Evolutionary conservation across 2,797 vertebrate species (phyloP), one percentile per base, ranked within the genome.

Genomic region (Phyllotis vaccarum): DNA sequence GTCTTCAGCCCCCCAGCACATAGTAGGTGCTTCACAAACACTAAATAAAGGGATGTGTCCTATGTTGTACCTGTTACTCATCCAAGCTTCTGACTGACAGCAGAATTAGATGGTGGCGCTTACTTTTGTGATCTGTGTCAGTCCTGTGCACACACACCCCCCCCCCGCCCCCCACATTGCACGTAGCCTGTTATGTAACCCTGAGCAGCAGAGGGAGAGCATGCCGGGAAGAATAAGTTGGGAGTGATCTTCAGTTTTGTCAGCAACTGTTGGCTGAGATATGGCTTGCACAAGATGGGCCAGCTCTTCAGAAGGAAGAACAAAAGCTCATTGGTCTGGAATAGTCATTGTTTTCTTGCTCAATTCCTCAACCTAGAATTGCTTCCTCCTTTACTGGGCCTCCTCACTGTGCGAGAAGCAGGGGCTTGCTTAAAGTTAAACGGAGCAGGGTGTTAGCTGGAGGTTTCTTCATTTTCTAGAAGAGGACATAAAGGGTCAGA

Each of bases 341-440:
- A 81, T 34, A 64, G 17, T 62, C 79, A 49, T 64, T 91, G 49
- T 80, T 96, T 96, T 90, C 93, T 94, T 88, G 40, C 10, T 96
- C n/a, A 64, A 10, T 93, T 78, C 80, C 3, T 86, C 31, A 78
- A 78, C 68, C 34, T 29, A 54, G 89, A 94, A 87, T 79, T 40
- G 43, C 21, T 68, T 91, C 49, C 40, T 93, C 27, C 72, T 68
- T 82, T 54, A 22, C 0, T 3, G 9, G 46, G 60, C 70, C 2
- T 86, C n/a, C 13, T 82, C 13, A 24, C 0, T 31, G 81, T 60
- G 74, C 16, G 56, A 90, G 78, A 62, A 29, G 8, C 24, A 58
- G 85, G 34, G 4, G 8, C 3, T 27, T 43, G 29, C 60, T 94
- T 29, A 31, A 60, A 34, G 60, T 81, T 76, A 81, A 89, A n/a